Evolutionary conservation across 64 coral and sea anemone species (phyloP).

Genomic region (Montipora sp.): DNA sequence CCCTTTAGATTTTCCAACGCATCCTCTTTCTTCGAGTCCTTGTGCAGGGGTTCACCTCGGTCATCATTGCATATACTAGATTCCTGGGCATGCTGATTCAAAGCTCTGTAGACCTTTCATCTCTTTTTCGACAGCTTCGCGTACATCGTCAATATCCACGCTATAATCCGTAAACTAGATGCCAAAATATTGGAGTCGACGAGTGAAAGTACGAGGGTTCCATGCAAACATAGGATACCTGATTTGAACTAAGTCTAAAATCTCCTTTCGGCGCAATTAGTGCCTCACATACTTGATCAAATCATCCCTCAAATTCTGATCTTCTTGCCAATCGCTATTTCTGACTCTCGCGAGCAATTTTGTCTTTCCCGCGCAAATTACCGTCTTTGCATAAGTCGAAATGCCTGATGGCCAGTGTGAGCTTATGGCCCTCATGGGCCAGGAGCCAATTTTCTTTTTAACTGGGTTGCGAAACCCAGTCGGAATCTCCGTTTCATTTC

Average conservation of each 20-base stretch:
- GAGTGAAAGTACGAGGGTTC: conserved; percentile 37
- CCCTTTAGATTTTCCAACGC: background rate
- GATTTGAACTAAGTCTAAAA: conserved; percentile 4
- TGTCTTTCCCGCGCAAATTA: too few relatives aligned
- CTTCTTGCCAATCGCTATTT: background rate
- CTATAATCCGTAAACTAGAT: too few relatives aligned
- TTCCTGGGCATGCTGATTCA: conserved; percentile 13
- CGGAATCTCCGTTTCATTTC: too few relatives aligned
- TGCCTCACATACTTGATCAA: background rate
- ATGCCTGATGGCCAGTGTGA: too few relatives aligned
- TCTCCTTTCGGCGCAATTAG: background rate
- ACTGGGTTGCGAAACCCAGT: too few relatives aligned
- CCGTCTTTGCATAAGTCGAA: too few relatives aligned
- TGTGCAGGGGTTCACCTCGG: conserved; percentile 21
- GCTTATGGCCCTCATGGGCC: too few relatives aligned
- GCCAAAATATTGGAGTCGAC: conserved; percentile 11
- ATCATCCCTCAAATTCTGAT: conserved; percentile 46
- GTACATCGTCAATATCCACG: too few relatives aligned
- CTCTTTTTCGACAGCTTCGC: too few relatives aligned
- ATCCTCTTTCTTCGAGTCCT: conserved; percentile 39
- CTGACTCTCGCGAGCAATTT: too few relatives aligned
- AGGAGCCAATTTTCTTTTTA: too few relatives aligned
- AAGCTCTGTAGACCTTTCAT: too few relatives aligned
- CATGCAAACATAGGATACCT: conserved; percentile 48
- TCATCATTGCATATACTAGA: conserved; percentile 45